phyloP scores from a whole-genome alignment of 2,113 vertebrate species.

The Tenebrosternarchus preto region DNA sequence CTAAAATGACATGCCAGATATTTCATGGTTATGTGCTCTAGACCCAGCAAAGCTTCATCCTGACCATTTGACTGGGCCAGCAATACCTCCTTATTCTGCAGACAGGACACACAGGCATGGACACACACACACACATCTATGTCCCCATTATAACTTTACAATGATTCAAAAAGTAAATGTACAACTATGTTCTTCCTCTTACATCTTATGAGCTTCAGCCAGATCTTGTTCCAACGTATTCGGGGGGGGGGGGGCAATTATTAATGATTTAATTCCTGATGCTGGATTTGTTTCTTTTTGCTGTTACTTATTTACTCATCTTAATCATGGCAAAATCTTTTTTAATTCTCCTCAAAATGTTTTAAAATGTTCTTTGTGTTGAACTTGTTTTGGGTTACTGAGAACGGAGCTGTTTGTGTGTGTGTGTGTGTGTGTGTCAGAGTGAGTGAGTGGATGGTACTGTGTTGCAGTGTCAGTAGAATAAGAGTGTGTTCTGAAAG shows the following conservation, averaged over 20 bases:
- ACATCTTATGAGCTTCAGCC: slow-evolving; percentile 80
- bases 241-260: slow-evolving; percentile 38
- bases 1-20: background rate
- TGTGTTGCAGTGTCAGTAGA: slow-evolving; percentile 12
- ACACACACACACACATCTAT: background rate
- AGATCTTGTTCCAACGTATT: slow-evolving; percentile 74
- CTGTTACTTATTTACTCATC: no score
- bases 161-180: background rate
- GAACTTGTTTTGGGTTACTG: no score
- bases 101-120: no score
- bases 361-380: no score
- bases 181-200: slow-evolving; percentile 58
- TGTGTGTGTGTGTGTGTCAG: background rate
- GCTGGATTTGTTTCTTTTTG: no score
- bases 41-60: slow-evolving; percentile 8
- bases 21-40: background rate
- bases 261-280: background rate
- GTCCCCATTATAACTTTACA: background rate
- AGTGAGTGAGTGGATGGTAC: background rate
- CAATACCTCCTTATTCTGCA: slow-evolving; percentile 65
- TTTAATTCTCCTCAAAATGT: no score
- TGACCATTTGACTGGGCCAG: slow-evolving; percentile 61
- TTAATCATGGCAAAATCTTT: background rate
- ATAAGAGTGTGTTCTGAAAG: background rate
- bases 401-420: background rate